These are phyloP conservation scores for Microtus oregoni DNA, from an alignment of 2,113 vertebrate genomes.

Conservation along the genomic window DNA sequence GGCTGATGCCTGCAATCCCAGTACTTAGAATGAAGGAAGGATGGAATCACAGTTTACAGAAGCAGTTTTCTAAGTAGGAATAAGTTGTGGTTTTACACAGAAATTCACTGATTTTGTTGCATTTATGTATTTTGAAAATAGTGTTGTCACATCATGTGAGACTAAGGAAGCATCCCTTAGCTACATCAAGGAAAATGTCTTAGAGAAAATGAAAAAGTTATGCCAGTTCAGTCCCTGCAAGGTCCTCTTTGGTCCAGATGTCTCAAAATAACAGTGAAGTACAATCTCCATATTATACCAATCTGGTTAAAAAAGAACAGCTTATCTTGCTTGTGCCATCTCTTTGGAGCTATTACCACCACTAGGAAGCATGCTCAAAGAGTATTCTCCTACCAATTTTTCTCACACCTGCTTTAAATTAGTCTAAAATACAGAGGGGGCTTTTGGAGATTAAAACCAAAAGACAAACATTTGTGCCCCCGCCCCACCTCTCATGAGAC, in stretches of 20 bases:
- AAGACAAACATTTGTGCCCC: background rate
- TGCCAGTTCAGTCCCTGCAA: background rate
- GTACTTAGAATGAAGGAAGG: background rate
- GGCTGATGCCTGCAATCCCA: background rate
- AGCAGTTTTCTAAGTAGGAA: constrained; percentile 37
- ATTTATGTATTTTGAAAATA: background rate
- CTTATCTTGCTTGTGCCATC: background rate
- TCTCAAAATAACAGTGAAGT: background rate
- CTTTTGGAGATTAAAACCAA: background rate
- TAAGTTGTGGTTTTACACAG: background rate
- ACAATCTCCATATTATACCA: background rate
- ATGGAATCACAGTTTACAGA: background rate
- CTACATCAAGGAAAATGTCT: background rate
- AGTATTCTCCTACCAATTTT: constrained; percentile 35
- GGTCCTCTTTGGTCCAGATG: background rate
- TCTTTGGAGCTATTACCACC: constrained; percentile 34
- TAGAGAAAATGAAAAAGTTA: background rate
- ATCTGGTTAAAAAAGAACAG: background rate
- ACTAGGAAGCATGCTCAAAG: background rate
- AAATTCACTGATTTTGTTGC: constrained; percentile 40
- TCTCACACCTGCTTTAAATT: background rate
- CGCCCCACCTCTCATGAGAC: background rate
- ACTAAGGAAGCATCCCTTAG: constrained; percentile 6
- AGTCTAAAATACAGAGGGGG: background rate
- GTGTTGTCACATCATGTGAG: background rate